Percentiles rank a stretch among this genome's conserved stretches.
phyloP scores from a whole-genome alignment of 2,797 vertebrate species.

The Emydoidea blandingii region DNA sequence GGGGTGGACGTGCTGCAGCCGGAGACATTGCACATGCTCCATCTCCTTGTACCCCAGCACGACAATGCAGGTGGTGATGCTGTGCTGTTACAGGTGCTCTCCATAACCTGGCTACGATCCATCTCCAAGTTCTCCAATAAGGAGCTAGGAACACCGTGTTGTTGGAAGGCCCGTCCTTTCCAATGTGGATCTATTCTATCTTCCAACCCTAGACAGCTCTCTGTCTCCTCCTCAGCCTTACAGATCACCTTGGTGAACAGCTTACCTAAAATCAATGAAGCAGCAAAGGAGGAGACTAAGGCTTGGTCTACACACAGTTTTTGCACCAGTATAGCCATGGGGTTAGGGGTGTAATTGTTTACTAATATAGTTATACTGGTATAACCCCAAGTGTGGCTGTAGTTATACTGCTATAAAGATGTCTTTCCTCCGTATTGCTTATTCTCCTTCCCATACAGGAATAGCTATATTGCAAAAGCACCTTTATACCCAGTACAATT shows the following conservation, averaged over 20 bases:
- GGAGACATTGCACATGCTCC: accelerated
- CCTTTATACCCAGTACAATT: neutral
- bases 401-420: neutral
- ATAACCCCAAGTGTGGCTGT: neutral
- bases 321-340: neutral
- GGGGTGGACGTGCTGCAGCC: neutral
- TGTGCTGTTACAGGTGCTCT: neutral
- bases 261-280: neutral
- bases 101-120: neutral
- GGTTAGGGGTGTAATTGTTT: neutral
- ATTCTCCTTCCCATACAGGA: accelerated
- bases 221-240: neutral
- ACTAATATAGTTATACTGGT: neutral
- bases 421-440: accelerated
- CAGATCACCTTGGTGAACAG: neutral
- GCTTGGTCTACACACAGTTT: neutral
- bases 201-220: neutral
- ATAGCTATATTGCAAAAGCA: neutral
- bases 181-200: accelerated
- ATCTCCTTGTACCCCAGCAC: neutral
- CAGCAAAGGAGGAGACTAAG: neutral
- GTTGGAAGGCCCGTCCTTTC: accelerated
- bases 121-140: accelerated
- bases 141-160: accelerated
- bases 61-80: neutral